Evolutionary conservation across 2,888 invertebrate genomes (phyloP).

Genomic region (Odontocerum albicorne): DNA sequence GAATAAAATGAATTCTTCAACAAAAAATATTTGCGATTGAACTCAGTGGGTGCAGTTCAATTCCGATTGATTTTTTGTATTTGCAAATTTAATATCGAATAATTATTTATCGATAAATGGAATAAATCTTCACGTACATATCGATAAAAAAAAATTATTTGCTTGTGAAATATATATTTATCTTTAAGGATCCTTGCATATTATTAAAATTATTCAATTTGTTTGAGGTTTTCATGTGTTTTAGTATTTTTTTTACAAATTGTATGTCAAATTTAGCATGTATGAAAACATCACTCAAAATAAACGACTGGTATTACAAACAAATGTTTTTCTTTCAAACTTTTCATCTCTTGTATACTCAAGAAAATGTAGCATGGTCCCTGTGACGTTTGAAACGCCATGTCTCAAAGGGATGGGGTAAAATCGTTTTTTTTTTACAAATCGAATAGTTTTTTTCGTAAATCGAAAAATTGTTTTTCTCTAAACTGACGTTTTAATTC

Average conservation of each 20-base stretch:
- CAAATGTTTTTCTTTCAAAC: too few relatives aligned
- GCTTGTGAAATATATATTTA: neutral
- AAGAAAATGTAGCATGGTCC: too few relatives aligned
- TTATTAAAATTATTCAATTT: constrained; percentile 13
- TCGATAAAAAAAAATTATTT: neutral
- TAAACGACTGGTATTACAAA: constrained; percentile 35
- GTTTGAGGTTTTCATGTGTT: constrained; percentile 26
- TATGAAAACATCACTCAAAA: constrained; percentile 29
- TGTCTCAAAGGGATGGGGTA: too few relatives aligned
- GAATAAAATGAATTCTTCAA: too few relatives aligned
- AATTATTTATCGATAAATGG: too few relatives aligned
- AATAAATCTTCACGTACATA: neutral
- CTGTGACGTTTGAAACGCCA: too few relatives aligned
- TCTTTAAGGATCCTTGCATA: constrained; percentile 21
- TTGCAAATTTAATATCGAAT: constrained; percentile 7
- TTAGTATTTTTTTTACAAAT: constrained; percentile 31
- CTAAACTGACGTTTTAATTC: too few relatives aligned
- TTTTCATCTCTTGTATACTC: too few relatives aligned
- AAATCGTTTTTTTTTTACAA: too few relatives aligned
- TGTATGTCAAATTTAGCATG: constrained; percentile 31
- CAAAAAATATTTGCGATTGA: constrained; percentile 30
- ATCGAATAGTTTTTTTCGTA: too few relatives aligned
- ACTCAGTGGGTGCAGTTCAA: constrained; percentile 36
- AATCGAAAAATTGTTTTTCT: too few relatives aligned
- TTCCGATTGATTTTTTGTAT: constrained; percentile 21